Conservation (phyloP, 2,888 invertebrate genomes). For the Rutpela maculata region DNA sequence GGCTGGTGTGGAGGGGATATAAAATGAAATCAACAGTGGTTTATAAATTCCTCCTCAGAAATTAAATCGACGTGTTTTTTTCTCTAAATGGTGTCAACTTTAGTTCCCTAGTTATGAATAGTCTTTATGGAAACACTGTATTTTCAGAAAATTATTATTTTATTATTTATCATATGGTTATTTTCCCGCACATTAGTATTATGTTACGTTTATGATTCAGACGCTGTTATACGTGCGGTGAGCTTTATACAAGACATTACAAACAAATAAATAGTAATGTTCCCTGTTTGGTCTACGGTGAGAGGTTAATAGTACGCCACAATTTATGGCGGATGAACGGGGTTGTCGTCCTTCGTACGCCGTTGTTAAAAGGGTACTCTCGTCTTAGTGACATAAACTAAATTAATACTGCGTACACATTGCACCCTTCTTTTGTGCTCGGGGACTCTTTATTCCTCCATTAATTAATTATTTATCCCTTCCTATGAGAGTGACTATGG, state of each 20-base stretch:
- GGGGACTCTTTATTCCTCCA: conserved; percentile 21
- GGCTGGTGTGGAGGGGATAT: no score
- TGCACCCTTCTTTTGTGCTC: conserved; percentile 28
- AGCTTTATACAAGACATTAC: conserved; percentile 24
- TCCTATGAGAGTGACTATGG: neutral
- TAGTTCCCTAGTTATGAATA: no score
- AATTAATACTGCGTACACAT: conserved; percentile 39
- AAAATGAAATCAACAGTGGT: no score
- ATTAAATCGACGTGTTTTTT: no score
- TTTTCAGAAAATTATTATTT: no score
- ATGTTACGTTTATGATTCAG: neutral
- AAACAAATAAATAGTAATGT: conserved; percentile 46
- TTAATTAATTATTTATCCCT: conserved; percentile 30
- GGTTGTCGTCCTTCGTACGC: conserved; percentile 38
- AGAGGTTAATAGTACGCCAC: conserved; percentile 39
- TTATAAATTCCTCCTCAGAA: no score
- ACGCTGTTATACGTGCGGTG: neutral
- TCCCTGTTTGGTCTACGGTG: conserved; percentile 25
- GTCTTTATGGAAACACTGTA: no score
- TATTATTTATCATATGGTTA: neutral
- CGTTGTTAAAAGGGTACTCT: conserved; percentile 40
- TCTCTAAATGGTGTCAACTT: no score
- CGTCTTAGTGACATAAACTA: conserved; percentile 38
- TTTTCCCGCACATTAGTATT: neutral
- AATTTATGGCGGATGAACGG: conserved; percentile 43